Percentiles rank a stretch among this genome's conserved stretches.
These are phyloP conservation scores for Uloborus diversus DNA, from an alignment of 1,140 invertebrate genomes.

Conservation along the genomic window DNA sequence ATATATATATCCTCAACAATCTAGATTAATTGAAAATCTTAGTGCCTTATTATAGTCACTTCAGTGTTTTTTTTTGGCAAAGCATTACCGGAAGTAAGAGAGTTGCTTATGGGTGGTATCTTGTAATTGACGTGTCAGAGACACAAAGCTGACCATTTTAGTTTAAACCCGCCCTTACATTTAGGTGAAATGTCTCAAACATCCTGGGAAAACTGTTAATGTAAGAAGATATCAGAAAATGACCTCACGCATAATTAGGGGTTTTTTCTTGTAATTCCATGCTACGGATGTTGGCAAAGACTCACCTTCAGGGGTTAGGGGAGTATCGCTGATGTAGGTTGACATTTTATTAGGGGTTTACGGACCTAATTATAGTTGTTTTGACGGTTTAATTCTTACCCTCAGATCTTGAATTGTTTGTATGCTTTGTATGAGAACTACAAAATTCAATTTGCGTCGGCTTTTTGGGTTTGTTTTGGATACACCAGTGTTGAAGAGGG, in stretches of 20 bases:
- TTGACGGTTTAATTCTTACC: not conserved
- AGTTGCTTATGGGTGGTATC: not conserved
- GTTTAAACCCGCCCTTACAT: not conserved
- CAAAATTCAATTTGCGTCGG: not conserved
- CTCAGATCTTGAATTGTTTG: not conserved
- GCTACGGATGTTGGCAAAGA: not conserved
- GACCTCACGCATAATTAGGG: not conserved
- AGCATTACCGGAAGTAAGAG: not conserved
- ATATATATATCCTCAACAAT: too few species aligned
- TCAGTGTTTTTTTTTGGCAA: too few species aligned
- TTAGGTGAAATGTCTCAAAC: not conserved
- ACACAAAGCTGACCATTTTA: not conserved
- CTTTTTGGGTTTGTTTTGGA: not conserved
- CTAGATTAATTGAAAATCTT: too few species aligned
- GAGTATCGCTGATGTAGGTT: not conserved
- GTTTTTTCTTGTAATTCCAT: not conserved
- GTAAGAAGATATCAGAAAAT: not conserved
- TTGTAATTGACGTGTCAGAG: not conserved
- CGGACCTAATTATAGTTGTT: not conserved
- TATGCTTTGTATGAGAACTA: not conserved
- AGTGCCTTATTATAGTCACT: too few species aligned
- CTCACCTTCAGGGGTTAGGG: not conserved
- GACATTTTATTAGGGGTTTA: conserved; percentile 1
- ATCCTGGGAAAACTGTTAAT: not conserved
- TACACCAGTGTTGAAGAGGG: too few species aligned